phyloP scores from a whole-genome alignment of 2,888 invertebrate genomes.

The Mythimna vitellina region DNA sequence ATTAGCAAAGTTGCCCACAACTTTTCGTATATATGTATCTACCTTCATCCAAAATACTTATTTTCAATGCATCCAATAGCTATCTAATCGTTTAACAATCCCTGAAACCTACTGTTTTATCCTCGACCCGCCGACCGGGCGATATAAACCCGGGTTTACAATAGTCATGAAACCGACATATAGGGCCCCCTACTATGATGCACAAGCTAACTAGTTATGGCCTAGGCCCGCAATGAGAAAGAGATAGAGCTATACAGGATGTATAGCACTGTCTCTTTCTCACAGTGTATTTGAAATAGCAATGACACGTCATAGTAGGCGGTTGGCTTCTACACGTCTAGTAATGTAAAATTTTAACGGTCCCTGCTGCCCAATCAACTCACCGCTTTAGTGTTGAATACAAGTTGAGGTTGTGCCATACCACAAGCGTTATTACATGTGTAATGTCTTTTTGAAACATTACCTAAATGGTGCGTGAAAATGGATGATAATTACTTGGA shows the following conservation, averaged over 20 bases:
- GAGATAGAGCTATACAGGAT: no score
- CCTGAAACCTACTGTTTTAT: not conserved
- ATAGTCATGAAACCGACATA: slow-evolving; percentile 14
- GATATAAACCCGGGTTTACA: slow-evolving; percentile 17
- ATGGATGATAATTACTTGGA: not conserved
- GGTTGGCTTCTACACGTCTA: slow-evolving; percentile 19
- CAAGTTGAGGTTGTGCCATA: not conserved
- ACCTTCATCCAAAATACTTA: not conserved
- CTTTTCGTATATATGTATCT: no score
- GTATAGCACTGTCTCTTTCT: no score
- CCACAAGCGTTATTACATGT: not conserved
- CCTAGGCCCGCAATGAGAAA: no score
- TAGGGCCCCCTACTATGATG: no score
- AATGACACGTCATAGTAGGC: not conserved
- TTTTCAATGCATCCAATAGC: not conserved
- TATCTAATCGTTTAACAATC: not conserved
- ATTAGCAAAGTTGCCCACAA: no score
- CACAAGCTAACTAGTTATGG: no score
- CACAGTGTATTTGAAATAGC: not conserved
- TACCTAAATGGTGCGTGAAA: not conserved
- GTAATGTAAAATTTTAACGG: slow-evolving; percentile 42
- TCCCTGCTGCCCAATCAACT: slow-evolving; percentile 36
- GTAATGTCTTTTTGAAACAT: not conserved
- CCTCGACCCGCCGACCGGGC: not conserved
- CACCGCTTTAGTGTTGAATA: slow-evolving; percentile 13